A percentile compares a stretch with the other conserved stretches of the same genome.
phyloP scores from a whole-genome alignment of 2,113 vertebrate genomes.

The Accipiter cooperii region DNA sequence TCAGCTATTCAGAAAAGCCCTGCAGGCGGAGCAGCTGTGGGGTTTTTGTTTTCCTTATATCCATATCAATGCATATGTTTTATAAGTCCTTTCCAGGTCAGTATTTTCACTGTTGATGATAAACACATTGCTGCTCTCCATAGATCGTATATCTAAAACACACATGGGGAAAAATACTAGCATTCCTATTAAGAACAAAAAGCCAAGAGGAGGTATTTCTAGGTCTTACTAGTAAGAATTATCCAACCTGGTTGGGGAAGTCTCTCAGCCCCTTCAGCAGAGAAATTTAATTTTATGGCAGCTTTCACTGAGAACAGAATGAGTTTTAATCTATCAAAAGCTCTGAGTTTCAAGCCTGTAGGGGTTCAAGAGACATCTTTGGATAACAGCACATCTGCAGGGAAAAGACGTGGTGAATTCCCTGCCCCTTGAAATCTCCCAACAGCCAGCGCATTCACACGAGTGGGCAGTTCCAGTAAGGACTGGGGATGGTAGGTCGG shows the following conservation, averaged over 20 bases:
- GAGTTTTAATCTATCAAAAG: background rate
- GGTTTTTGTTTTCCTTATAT: slow-evolving; percentile 32
- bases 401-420: background rate
- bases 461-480: background rate
- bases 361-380: background rate
- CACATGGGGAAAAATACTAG: background rate
- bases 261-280: background rate
- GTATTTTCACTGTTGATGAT: slow-evolving; percentile 39
- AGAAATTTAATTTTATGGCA: background rate
- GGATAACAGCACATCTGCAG: background rate
- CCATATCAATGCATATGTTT: background rate
- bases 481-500: background rate
- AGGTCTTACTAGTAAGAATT: background rate
- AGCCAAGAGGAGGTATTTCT: background rate
- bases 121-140: slow-evolving; percentile 37
- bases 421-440: background rate
- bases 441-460: background rate
- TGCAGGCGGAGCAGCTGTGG: slow-evolving; percentile 47
- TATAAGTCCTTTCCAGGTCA: background rate
- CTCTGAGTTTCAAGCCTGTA: background rate
- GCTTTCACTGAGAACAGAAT: background rate
- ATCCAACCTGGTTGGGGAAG: background rate
- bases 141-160: background rate
- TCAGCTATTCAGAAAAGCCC: slow-evolving; percentile 39
- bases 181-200: background rate